Percentiles rank a stretch among this genome's conserved stretches.
Evolutionary conservation across 2,113 vertebrate species (phyloP).

Genomic region (Plectropomus leopardus): DNA sequence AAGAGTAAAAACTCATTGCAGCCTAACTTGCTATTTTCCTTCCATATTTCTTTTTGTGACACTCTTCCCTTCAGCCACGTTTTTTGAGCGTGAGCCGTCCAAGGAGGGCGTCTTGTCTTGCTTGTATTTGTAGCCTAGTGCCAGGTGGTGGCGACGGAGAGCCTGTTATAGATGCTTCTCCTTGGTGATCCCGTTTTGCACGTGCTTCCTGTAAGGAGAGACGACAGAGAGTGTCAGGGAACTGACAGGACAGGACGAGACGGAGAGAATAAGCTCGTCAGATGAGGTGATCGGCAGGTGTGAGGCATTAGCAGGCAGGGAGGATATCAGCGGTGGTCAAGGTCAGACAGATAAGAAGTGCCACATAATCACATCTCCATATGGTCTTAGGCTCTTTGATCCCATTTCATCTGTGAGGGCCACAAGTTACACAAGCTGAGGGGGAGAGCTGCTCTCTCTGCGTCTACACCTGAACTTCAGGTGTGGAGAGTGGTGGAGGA

Average conservation of each 20-base stretch:
- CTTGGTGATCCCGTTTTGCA: conserved; percentile 90
- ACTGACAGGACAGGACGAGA: background rate
- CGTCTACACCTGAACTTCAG: background rate
- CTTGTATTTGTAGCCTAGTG: conserved; percentile 55
- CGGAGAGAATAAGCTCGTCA: conserved; percentile 9
- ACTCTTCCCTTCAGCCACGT: conserved; percentile 38
- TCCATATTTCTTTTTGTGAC: conserved; percentile 19
- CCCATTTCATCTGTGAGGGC: conserved; percentile 43
- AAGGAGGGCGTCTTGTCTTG: conserved; percentile 49
- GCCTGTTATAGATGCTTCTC: conserved; percentile 88
- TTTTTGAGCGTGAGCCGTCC: conserved; percentile 22
- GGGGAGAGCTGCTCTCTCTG: background rate
- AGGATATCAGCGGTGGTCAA: conserved; percentile 71
- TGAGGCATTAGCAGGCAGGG: conserved; percentile 51
- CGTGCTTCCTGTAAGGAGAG: conserved; percentile 76
- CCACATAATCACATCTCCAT: conserved; percentile 54
- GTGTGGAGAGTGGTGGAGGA: no score
- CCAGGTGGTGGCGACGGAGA: conserved; percentile 77
- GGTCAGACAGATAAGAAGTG: conserved; percentile 69
- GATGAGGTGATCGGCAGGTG: conserved; percentile 52
- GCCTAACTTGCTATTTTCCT: conserved; percentile 38
- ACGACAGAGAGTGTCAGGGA: background rate
- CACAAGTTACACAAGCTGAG: conserved; percentile 20
- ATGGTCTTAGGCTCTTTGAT: conserved; percentile 52
- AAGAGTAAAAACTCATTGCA: conserved; percentile 34